Evolutionary conservation across 2,797 vertebrate genomes (phyloP), one percentile per base, ranked within the genome.

Genomic region (Thunnus albacares): DNA sequence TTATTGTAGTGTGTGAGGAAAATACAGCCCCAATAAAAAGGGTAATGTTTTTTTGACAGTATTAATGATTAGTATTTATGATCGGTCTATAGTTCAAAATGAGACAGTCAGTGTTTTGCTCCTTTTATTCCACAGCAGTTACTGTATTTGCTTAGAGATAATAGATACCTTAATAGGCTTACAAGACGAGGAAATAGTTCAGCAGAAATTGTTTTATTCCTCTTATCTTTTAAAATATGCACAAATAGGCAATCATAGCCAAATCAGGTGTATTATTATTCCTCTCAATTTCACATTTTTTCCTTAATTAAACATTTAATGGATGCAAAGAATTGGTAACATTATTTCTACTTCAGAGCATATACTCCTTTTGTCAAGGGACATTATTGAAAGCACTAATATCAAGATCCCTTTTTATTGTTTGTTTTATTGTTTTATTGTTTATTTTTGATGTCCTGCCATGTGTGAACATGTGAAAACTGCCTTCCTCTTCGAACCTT

Each of bases 21-120:
- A 94, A 94, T 95, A 95, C 87, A 88, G 89, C 92, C 85, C 84
- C 90, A 93, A 95, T 95, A 95, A 95, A 95, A 94, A 90, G 90
- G 88, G 83, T 92, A 94, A 94, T 95, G 91, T 90, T 94, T 95
- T 92, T 90, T 91, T 95, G 94, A 91, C 94, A 94, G 88, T 93
- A 87, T 94, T 93, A 89, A 92, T 92, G 90, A 87, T 90, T 87
- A 89, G 79, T 94, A 95, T 95, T 95, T 95, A 95, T 92, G 93
- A 90, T 87, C 73, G 78, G 87, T 86, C 77, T 83, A 92, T 89
- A 93, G 88, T 91, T 90, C 87, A 90, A 82, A 93, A 83, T 83
- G 74, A 87, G 76, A 85, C 79, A 49, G 84, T 77, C 68, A 69
- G 60, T 74, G 57, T 86, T 85, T 86, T 77, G 68, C 35, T 74